A percentile compares a stretch with the other conserved stretches of the same genome.
These are phyloP conservation scores for Dicycla oo DNA, from an alignment of 2,888 invertebrate genomes.

Conservation along the genomic window DNA sequence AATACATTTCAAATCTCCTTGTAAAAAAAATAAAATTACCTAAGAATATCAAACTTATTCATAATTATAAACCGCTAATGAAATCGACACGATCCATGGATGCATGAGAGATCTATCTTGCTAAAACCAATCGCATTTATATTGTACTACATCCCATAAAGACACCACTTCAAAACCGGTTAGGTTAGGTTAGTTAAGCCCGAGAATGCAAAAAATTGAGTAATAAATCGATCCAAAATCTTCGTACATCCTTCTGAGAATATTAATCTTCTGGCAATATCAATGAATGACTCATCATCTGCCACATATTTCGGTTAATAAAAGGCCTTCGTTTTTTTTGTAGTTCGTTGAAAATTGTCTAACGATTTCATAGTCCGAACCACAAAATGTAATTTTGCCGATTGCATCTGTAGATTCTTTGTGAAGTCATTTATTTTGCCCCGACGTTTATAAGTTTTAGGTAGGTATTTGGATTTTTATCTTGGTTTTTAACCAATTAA, in stretches of 20 bases:
- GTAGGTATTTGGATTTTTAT: background rate
- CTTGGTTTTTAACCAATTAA: background rate
- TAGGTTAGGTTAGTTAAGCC: too few species aligned
- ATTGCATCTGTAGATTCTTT: conserved; percentile 19
- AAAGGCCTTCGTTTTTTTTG: conserved; percentile 31
- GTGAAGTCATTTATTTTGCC: background rate
- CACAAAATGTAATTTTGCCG: conserved; percentile 16
- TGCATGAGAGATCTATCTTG: background rate
- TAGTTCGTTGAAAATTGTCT: conserved; percentile 35
- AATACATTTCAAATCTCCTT: too few species aligned
- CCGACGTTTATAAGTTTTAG: background rate
- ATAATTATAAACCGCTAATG: background rate
- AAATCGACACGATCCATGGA: background rate
- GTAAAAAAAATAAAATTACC: too few species aligned
- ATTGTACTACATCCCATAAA: background rate
- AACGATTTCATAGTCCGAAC: conserved; percentile 22
- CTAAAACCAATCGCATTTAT: background rate
- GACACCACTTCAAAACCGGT: conserved; percentile 27
- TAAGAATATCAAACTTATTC: background rate
- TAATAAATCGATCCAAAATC: conserved; percentile 32
- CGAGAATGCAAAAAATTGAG: conserved; percentile 44
- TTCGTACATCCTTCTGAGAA: conserved; percentile 55
- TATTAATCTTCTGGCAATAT: conserved; percentile 8
- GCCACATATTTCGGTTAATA: conserved; percentile 26
- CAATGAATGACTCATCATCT: conserved; percentile 47